These are phyloP conservation scores for Promerops cafer DNA, from an alignment of 2,113 vertebrate species.

Conservation along the genomic window DNA sequence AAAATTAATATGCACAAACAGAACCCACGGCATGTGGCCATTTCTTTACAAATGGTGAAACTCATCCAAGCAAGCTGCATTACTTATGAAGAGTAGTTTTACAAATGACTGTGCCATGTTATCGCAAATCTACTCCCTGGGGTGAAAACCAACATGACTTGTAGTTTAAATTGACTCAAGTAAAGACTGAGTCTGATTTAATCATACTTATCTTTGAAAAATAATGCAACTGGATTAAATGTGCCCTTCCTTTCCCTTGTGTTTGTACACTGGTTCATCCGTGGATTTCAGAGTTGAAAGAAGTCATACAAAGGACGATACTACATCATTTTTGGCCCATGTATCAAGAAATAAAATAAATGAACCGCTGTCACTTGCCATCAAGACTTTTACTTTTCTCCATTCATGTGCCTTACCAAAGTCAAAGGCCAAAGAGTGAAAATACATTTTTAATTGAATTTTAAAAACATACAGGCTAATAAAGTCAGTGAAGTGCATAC, in stretches of 20 bases:
- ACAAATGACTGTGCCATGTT: neutral
- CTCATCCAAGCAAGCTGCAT: neutral
- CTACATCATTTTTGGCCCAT: neutral
- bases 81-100: neutral
- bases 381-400: neutral
- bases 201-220: neutral
- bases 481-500: constrained; percentile 59
- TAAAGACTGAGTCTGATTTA: neutral
- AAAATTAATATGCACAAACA: neutral
- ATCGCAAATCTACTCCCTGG: neutral
- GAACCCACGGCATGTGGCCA: neutral
- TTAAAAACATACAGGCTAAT: constrained; percentile 57
- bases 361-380: neutral
- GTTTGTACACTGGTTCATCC: neutral
- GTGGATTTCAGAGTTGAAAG: neutral
- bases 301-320: neutral
- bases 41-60: constrained; percentile 6
- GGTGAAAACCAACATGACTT: neutral
- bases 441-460: constrained; percentile 56
- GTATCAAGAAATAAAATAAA: neutral
- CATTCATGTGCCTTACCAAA: constrained; percentile 8
- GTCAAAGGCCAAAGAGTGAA: constrained; percentile 33
- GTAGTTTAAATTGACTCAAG: neutral
- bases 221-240: neutral
- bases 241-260: neutral